Percentiles rank a stretch among this genome's conserved stretches.
Evolutionary conservation across 2,797 vertebrate species (phyloP).

Genomic region (Ambastaia sidthimunki): DNA sequence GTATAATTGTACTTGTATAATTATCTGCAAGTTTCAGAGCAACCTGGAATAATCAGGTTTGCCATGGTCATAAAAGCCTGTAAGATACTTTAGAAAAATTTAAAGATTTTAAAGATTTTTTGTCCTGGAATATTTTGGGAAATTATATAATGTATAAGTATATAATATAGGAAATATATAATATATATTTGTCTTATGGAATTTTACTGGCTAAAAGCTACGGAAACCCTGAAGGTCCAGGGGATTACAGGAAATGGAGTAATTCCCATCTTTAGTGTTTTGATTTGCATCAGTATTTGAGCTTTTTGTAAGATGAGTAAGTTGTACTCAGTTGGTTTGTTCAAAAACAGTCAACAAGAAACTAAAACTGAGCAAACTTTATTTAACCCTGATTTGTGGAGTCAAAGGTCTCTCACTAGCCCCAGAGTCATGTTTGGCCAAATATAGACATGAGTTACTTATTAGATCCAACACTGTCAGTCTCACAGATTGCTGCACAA

Average conservation of each 20-base stretch:
- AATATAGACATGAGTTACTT: conserved; percentile 94
- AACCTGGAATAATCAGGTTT: too few species aligned
- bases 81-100: too few species aligned
- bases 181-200: too few species aligned
- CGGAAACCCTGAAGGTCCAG: not conserved
- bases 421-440: conserved; percentile 80
- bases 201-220: not conserved
- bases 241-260: not conserved
- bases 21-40: too few species aligned
- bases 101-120: too few species aligned
- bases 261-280: conserved; percentile 13
- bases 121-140: too few species aligned
- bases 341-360: conserved; percentile 71
- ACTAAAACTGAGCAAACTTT: conserved; percentile 78
- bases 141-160: too few species aligned
- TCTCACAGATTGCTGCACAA: conserved; percentile 58
- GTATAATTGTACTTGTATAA: not conserved
- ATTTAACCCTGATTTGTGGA: conserved; percentile 79
- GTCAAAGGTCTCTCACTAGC: conserved; percentile 80
- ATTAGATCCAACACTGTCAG: conserved; percentile 76
- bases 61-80: too few species aligned
- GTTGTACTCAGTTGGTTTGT: conserved; percentile 69
- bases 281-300: conserved; percentile 12
- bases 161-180: too few species aligned
- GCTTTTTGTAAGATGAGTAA: conserved; percentile 42